phyloP scores from a whole-genome alignment of 2,888 invertebrate genomes.

The Chloromyia formosa region DNA sequence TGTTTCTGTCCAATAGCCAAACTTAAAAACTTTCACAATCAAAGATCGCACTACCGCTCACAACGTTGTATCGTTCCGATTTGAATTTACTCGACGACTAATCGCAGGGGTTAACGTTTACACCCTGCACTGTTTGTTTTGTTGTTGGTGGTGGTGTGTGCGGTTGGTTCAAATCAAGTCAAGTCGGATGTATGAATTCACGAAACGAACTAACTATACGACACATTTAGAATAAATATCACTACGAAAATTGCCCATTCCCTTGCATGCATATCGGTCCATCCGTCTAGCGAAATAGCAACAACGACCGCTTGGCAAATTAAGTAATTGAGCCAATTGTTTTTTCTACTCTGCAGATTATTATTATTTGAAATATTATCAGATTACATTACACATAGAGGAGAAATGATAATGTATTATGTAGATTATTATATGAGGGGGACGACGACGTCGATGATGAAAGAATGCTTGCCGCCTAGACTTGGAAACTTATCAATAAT shows the following conservation, averaged over 20 bases:
- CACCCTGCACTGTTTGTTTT: conserved; percentile 13
- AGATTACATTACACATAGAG: conserved; percentile 22
- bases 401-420: conserved; percentile 2
- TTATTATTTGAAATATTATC: conserved; percentile 40
- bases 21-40: not conserved
- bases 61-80: not conserved
- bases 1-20: not conserved
- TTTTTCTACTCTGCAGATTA: conserved; percentile 51
- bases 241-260: conserved; percentile 15
- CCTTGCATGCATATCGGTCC: conserved; percentile 13
- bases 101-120: not conserved
- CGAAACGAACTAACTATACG: conserved; percentile 9
- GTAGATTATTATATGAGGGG: not conserved
- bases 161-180: not conserved
- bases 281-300: conserved; percentile 12
- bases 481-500: conserved; percentile 55
- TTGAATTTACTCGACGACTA: not conserved
- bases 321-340: conserved; percentile 62
- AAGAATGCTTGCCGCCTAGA: not conserved
- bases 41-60: not conserved
- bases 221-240: conserved; percentile 21
- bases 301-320: conserved; percentile 52
- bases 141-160: conserved; percentile 4
- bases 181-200: conserved; percentile 34
- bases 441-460: not conserved